phyloP scores from a whole-genome alignment of 2,113 vertebrate species.

The Laticauda colubrina region DNA sequence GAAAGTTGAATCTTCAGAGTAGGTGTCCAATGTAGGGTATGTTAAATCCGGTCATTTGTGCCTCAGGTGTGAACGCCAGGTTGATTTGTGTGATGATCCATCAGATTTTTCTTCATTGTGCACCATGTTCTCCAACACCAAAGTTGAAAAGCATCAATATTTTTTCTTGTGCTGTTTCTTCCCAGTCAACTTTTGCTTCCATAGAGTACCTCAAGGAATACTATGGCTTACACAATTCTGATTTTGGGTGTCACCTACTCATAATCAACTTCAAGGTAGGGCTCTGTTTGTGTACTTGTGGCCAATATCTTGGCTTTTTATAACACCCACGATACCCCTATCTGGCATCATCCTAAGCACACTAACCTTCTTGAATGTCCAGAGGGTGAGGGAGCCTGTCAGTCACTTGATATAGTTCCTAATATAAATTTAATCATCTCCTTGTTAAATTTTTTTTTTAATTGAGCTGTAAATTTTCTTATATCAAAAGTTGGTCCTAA shows the following conservation, averaged over 20 bases:
- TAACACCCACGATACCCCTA: background rate
- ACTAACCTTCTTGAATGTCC: background rate
- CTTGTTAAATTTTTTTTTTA: background rate
- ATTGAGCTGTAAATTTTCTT: background rate
- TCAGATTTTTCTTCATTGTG: background rate
- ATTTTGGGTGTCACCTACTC: background rate
- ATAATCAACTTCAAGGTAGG: background rate
- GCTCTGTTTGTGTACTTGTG: background rate
- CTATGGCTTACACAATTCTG: background rate
- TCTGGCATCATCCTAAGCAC: background rate
- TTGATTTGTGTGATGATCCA: background rate
- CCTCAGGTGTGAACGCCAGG: background rate
- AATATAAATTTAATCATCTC: background rate
- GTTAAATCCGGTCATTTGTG: background rate
- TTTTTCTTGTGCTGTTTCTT: background rate
- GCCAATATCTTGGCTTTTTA: background rate
- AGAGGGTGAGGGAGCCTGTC: background rate
- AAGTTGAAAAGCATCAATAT: background rate
- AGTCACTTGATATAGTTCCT: background rate
- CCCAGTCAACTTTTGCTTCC: background rate
- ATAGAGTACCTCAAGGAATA: background rate
- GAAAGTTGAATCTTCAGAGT: background rate
- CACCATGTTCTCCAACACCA: background rate
- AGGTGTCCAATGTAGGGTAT: background rate
- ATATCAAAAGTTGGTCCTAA: background rate